These are phyloP conservation scores for Hydrozoanthus tunicans DNA, from an alignment of 64 coral and sea anemone genomes.

Conservation along the genomic window DNA sequence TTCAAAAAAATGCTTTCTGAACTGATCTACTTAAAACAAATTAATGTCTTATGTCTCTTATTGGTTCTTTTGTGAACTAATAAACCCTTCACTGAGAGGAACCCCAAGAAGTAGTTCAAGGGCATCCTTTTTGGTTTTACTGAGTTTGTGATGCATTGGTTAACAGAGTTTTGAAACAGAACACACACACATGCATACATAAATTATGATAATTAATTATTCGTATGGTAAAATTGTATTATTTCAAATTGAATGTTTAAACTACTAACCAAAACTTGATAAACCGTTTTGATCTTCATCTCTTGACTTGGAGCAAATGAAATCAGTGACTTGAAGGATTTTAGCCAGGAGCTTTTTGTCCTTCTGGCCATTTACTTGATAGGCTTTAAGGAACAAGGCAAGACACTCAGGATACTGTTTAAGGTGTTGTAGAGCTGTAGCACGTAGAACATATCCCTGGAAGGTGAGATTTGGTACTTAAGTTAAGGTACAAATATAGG, in stretches of 20 bases:
- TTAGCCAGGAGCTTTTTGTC: constrained; percentile 58
- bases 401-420: constrained; percentile 69
- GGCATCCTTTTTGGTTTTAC: too few relatives aligned
- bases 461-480: not conserved
- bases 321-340: constrained; percentile 56
- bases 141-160: too few relatives aligned
- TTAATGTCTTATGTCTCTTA: too few relatives aligned
- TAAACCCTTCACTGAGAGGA: too few relatives aligned
- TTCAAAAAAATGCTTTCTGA: too few relatives aligned
- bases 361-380: constrained; percentile 64
- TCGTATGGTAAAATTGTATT: not conserved
- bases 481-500: not conserved
- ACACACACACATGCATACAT: too few relatives aligned
- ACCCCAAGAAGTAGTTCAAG: too few relatives aligned
- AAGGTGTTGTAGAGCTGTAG: constrained; percentile 75
- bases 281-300: constrained; percentile 45
- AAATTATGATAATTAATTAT: too few relatives aligned
- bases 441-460: constrained; percentile 79
- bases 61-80: too few relatives aligned
- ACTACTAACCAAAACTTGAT: constrained; percentile 37
- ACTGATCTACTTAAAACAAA: too few relatives aligned
- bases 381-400: constrained; percentile 70
- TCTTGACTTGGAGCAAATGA: constrained; percentile 64
- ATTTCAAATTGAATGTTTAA: not conserved
- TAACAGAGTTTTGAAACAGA: too few relatives aligned